A percentile compares a stretch with the other conserved stretches of the same genome.
Evolutionary conservation across 2,888 invertebrate genomes (phyloP).

Genomic region (Pollenia angustigena): DNA sequence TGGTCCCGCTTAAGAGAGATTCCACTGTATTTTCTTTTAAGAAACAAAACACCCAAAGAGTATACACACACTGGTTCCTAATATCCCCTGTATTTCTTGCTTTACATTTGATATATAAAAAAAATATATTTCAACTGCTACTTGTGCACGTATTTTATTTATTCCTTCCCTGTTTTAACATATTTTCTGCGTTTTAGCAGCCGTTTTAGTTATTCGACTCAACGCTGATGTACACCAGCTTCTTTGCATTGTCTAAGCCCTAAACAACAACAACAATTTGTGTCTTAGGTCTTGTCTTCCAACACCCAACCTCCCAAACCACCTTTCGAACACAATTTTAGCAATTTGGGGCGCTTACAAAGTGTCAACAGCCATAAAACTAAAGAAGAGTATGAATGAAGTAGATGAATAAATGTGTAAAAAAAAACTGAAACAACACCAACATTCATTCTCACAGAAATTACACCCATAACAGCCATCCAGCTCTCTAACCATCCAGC

Average conservation of each 20-base stretch:
- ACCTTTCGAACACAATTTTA: no score
- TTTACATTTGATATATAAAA: neutral
- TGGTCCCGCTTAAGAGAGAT: no score
- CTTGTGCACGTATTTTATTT: conserved; percentile 54
- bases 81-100: neutral
- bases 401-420: no score
- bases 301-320: neutral
- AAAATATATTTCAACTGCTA: conserved; percentile 12
- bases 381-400: conserved; percentile 20
- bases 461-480: conserved; percentile 15
- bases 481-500: conserved; percentile 23
- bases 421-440: neutral
- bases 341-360: conserved; percentile 29
- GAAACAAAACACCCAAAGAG: no score
- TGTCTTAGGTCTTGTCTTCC: conserved; percentile 7
- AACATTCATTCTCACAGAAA: neutral
- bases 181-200: conserved; percentile 14
- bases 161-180: neutral
- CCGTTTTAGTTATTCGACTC: conserved; percentile 30
- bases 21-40: no score
- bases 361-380: conserved; percentile 59
- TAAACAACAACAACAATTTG: conserved; percentile 43
- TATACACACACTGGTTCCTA: no score
- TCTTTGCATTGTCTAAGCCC: conserved; percentile 39
- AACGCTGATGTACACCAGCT: conserved; percentile 23